Percentiles rank a stretch among this genome's conserved stretches.
Conservation (phyloP, 1,140 invertebrate species). For the Panulirus ornatus region DNA sequence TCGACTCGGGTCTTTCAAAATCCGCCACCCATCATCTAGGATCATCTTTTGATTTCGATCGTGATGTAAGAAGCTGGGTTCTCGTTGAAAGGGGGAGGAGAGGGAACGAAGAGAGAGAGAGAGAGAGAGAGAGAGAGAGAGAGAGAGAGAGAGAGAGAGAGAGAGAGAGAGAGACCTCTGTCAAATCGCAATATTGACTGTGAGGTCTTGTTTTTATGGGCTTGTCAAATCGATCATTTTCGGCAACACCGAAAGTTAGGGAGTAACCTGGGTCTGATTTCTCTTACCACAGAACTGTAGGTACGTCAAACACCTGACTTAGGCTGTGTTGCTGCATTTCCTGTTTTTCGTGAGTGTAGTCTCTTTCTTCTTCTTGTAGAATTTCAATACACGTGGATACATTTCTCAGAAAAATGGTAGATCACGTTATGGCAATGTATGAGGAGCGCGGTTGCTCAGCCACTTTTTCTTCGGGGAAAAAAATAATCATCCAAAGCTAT, state of each 20-base stretch:
- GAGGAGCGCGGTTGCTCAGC: neutral
- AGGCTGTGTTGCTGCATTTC: too few relatives aligned
- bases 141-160: neutral
- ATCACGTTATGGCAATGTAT: neutral
- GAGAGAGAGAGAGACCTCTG: neutral
- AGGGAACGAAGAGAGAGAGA: neutral
- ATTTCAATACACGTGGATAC: too few relatives aligned
- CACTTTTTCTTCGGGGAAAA: neutral
- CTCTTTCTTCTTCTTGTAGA: too few relatives aligned
- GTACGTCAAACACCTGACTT: neutral
- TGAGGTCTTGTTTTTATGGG: slow-evolving; percentile 46
- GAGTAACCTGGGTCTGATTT: slow-evolving; percentile 56
- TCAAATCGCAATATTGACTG: slow-evolving; percentile 58
- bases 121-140: neutral
- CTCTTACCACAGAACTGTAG: slow-evolving; percentile 23
- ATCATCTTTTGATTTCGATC: too few relatives aligned
- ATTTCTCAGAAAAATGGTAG: neutral
- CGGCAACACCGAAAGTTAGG: too few relatives aligned
- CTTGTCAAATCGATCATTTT: slow-evolving; percentile 42
- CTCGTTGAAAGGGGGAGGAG: neutral
- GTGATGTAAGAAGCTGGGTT: neutral
- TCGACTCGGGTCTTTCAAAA: too few relatives aligned
- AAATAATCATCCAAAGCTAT: too few relatives aligned
- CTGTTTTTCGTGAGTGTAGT: too few relatives aligned
- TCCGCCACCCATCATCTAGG: too few relatives aligned